These are phyloP conservation scores for Acrossocheilus fasciatus DNA, from an alignment of 2,797 vertebrate genomes.

Conservation along the genomic window DNA sequence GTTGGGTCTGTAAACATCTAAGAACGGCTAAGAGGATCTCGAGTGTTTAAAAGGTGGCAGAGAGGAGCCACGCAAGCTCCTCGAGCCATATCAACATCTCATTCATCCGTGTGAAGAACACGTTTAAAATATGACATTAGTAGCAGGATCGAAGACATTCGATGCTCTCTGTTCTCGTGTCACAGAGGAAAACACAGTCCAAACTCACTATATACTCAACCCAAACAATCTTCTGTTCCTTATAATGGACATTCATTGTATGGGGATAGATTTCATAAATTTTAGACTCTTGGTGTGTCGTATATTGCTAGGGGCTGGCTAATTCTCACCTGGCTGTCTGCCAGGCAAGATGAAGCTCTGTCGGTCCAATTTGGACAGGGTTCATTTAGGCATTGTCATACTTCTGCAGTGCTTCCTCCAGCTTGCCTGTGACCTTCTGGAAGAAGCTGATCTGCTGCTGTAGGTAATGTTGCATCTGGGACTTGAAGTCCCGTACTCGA, in stretches of 20 bases:
- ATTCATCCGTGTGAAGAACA: slow-evolving; percentile 76
- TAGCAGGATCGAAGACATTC: slow-evolving; percentile 77
- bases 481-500: slow-evolving; percentile 94
- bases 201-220: slow-evolving; percentile 10
- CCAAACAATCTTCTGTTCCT: slow-evolving; percentile 25
- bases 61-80: slow-evolving; percentile 54
- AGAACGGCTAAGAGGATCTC: slow-evolving; percentile 51
- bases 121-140: slow-evolving; percentile 80
- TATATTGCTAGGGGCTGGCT: slow-evolving; percentile 38
- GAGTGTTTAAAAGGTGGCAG: slow-evolving; percentile 66
- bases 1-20: slow-evolving; percentile 74
- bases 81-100: slow-evolving; percentile 12
- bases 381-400: slow-evolving; percentile 88
- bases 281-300: slow-evolving; percentile 39
- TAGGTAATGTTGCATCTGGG: slow-evolving; percentile 97
- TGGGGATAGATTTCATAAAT: slow-evolving; percentile 12
- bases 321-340: slow-evolving; percentile 46
- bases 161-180: slow-evolving; percentile 10
- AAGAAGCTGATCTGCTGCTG: slow-evolving; percentile 97
- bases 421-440: slow-evolving; percentile 93
- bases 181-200: slow-evolving; percentile 23
- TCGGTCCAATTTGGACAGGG: slow-evolving; percentile 23
- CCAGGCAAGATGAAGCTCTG: slow-evolving; percentile 28
- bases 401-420: slow-evolving; percentile 95
- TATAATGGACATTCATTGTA: slow-evolving; percentile 22